Evolutionary conservation across 2,797 vertebrate genomes (phyloP), one percentile per base, ranked within the genome.

Genomic region (Hyperoplus lanceolatus): DNA sequence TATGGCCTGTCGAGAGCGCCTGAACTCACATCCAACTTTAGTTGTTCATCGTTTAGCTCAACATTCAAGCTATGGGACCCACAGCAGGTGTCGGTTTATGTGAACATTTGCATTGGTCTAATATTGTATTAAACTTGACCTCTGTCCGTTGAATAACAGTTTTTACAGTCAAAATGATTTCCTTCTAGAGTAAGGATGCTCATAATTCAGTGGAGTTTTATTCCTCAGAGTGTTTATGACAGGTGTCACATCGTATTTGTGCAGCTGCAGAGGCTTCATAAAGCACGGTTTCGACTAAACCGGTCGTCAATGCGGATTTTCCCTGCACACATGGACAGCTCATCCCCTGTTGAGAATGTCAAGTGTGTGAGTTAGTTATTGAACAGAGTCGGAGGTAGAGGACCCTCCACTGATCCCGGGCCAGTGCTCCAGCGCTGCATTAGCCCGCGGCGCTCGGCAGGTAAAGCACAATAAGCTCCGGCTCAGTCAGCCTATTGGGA

Each of bases 201-300:
- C 70, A 79, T 79, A 80, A 73, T 66, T 6, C 49, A 54, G 66
- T 18, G 53, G 86, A 79, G 70, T 58, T 63, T 41, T 57, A 70
- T 79, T 69, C 49, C 15, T 1, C 73, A 74, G 82, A 90, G 77
- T 77, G 73, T 70, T 90, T 81, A 42, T 82, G 87, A 89, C 88
- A 89, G 87, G 84, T 86, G 90, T 86, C 86, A 70, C 70, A 76
- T 90, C 83, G 36, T 39, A 73, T 91, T 88, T 84, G 82, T 81
- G 83, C 79, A 50, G 80, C 86, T 5, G 80, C 72, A 13, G 70
- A 80, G 70, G 61, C 72, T 29, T 73, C 42, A 74, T 51, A 66
- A 80, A 78, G 77, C 71, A 21, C 42, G 38, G 36, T 73, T 29
- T 81, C 15, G 21, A 56, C 69, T 81, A 72, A 85, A 77, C 36